Percentiles rank a stretch among this genome's conserved stretches.
Conservation (phyloP, 2,113 vertebrate genomes). For the Poecile atricapillus region DNA sequence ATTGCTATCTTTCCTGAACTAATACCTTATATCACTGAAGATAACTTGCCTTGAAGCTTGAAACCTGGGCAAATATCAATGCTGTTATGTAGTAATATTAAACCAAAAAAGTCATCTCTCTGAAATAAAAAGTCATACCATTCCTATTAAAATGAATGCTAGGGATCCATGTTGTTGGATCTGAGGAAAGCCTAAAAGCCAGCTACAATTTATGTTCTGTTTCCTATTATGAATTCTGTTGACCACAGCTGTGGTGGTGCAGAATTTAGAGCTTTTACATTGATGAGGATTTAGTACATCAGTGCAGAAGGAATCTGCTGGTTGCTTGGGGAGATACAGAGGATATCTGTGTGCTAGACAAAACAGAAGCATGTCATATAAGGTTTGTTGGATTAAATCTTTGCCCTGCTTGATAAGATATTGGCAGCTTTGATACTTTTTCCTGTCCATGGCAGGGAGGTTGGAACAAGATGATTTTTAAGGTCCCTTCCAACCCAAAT, state of each 20-base stretch:
- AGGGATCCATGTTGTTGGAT: not conserved
- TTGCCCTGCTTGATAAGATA: not conserved
- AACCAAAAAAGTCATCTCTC: not conserved
- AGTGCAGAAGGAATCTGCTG: not conserved
- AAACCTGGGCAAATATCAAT: not conserved
- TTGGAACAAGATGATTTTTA: not conserved
- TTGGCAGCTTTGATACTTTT: not conserved
- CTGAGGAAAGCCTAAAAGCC: not conserved
- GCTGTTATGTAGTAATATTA: not conserved
- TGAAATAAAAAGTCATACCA: not conserved
- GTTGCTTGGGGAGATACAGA: not conserved
- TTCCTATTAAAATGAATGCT: not conserved
- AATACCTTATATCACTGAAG: not conserved
- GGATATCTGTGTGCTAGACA: not conserved
- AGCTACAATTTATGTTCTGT: not conserved
- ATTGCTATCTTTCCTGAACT: not conserved
- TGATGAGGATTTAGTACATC: not conserved
- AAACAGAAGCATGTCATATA: not conserved
- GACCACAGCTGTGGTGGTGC: not conserved
- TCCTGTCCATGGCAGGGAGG: fast-evolving
- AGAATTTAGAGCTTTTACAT: not conserved
- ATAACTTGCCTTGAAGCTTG: not conserved
- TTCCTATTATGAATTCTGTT: not conserved
- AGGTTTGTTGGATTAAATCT: not conserved
- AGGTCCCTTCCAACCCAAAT: not conserved